These are phyloP conservation scores for Kuschelorhynchus macadamiae DNA, from an alignment of 2,888 invertebrate genomes.

Conservation along the genomic window DNA sequence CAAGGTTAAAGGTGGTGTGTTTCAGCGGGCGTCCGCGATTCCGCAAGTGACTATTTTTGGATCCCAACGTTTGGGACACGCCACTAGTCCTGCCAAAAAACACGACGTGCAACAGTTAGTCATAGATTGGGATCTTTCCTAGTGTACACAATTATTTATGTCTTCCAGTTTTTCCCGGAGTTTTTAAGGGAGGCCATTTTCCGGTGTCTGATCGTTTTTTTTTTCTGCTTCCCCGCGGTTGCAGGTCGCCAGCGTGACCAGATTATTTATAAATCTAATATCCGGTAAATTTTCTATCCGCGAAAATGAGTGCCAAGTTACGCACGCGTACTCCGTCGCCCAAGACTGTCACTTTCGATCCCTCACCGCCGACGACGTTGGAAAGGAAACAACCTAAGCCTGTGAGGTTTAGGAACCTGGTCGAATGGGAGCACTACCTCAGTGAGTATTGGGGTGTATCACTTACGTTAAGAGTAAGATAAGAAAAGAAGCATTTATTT, in stretches of 20 bases:
- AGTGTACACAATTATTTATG: constrained; percentile 50
- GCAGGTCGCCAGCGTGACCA: constrained; percentile 21
- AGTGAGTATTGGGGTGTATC: constrained; percentile 71
- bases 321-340: constrained; percentile 78
- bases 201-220: constrained; percentile 18
- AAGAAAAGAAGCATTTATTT: too few relatives aligned
- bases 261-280: constrained; percentile 39
- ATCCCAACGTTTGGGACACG: constrained; percentile 52
- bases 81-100: constrained; percentile 62
- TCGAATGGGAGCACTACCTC: constrained; percentile 71
- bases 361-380: constrained; percentile 73
- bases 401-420: constrained; percentile 59
- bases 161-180: constrained; percentile 30
- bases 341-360: constrained; percentile 77
- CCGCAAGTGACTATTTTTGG: constrained; percentile 65
- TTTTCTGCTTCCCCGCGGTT: constrained; percentile 11
- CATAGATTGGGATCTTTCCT: constrained; percentile 63
- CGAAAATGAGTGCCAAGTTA: constrained; percentile 71
- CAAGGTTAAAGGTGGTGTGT: constrained; percentile 61
- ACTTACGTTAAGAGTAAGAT: too few relatives aligned
- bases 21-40: constrained; percentile 51
- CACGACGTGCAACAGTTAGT: constrained; percentile 61
- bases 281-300: constrained; percentile 26
- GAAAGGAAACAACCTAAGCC: constrained; percentile 68
- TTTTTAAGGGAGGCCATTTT: constrained; percentile 1